phyloP scores from a whole-genome alignment of 1,140 invertebrate species.

The Halictus rubicundus region DNA sequence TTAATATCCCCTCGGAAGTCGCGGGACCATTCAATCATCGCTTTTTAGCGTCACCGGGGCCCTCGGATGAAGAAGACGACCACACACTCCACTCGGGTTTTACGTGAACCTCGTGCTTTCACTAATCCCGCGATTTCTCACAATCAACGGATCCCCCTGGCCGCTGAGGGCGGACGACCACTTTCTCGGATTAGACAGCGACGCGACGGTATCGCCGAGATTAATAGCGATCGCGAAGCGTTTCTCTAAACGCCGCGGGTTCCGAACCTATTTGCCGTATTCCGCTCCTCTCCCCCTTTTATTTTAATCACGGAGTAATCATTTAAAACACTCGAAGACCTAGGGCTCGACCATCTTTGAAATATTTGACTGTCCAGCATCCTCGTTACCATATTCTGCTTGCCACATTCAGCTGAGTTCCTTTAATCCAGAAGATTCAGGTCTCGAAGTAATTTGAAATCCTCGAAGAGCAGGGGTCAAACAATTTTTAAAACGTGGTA shows the following conservation, averaged over 20 bases:
- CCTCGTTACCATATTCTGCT: no score
- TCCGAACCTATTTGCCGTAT: neutral
- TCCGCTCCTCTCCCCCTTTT: no score
- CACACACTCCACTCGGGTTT: neutral
- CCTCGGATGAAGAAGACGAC: conserved; percentile 28
- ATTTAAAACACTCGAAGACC: no score
- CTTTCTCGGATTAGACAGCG: conserved; percentile 53
- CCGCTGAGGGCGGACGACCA: conserved; percentile 17
- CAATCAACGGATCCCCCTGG: conserved; percentile 41
- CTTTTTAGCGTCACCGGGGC: neutral
- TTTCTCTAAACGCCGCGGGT: conserved; percentile 41
- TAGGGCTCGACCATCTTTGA: no score
- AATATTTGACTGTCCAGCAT: no score
- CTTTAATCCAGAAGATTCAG: no score
- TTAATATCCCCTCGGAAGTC: neutral
- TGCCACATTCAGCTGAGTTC: no score
- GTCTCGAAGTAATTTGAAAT: no score
- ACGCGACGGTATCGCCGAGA: conserved; percentile 45
- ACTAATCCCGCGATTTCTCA: conserved; percentile 54
- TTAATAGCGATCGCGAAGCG: conserved; percentile 42
- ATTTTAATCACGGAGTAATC: no score
- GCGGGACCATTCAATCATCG: neutral
- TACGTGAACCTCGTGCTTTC: conserved; percentile 10
- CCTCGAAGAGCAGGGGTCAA: no score
- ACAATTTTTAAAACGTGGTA: no score